phyloP scores from a whole-genome alignment of 2,113 vertebrate species.

The Bos taurus region ARS-UCD2.0 NC_037337.1:33839001-33839500 shows the following conservation, averaged over 20 bases:
- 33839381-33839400: not conserved
- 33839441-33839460: not conserved
- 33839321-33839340: not conserved
- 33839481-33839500: not conserved
- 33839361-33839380: not conserved
- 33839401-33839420: constrained; percentile 3
- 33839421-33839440: not conserved
- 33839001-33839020: not conserved
- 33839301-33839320: not conserved
- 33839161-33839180: not conserved
- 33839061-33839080: not conserved
- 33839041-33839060: not conserved
- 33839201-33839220: not conserved
- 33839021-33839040: not conserved
- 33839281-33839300: not conserved
- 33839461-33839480: not conserved
- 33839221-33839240: not conserved
- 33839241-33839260: not conserved
- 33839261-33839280: not conserved
- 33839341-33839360: constrained; percentile 20
- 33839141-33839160: not conserved
- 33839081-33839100: not conserved
- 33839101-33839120: not conserved
- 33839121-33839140: not conserved
- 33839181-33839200: not conserved